Percentiles rank a stretch among this genome's conserved stretches.
These are phyloP conservation scores for Tragelaphus buxtoni DNA, from an alignment of 2,113 vertebrate genomes.

Conservation along the genomic window DNA sequence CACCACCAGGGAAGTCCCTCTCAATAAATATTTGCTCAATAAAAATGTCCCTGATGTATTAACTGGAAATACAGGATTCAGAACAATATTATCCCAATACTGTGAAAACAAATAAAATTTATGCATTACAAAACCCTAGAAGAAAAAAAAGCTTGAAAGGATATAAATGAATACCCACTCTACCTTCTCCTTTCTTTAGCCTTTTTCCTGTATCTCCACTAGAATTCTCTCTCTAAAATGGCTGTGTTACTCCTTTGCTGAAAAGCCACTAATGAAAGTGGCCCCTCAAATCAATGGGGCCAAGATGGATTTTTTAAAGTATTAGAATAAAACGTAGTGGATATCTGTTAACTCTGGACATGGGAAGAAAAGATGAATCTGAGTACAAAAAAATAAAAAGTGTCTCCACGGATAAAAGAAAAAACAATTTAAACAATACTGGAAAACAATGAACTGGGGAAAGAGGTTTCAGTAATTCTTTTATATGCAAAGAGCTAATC, in stretches of 20 bases:
- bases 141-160: neutral
- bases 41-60: neutral
- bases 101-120: neutral
- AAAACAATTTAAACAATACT: neutral
- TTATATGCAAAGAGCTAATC: neutral
- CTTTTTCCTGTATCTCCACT: neutral
- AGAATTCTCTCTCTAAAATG: neutral
- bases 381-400: neutral
- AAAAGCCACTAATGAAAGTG: neutral
- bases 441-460: neutral
- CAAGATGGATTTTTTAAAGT: neutral
- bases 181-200: neutral
- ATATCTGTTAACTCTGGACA: neutral
- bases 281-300: neutral
- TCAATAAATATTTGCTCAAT: slow-evolving; percentile 67
- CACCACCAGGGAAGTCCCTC: neutral
- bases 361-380: neutral
- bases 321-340: neutral
- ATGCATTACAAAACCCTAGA: neutral
- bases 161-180: neutral
- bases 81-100: neutral
- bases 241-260: neutral
- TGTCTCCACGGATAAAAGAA: neutral
- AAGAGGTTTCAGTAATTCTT: neutral
- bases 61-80: neutral